Conservation (phyloP, 1,140 invertebrate genomes). For the Drosophila varians region DNA sequence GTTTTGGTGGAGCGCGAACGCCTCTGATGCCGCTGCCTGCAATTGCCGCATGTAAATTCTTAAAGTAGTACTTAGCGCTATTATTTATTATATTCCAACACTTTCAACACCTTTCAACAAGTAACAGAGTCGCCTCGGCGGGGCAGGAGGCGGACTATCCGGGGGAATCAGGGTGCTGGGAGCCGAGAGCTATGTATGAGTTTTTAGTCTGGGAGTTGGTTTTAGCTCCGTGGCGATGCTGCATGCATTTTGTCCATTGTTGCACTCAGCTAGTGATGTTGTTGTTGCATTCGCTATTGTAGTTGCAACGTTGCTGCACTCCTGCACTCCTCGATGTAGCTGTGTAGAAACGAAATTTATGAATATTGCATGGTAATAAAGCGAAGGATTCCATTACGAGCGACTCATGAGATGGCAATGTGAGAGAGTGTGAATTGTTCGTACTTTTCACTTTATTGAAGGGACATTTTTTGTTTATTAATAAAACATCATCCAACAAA, state of each 20-base stretch:
- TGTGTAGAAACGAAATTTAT: constrained; percentile 79
- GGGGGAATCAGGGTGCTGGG: not conserved
- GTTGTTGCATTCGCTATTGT: constrained; percentile 11
- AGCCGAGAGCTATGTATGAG: constrained; percentile 9
- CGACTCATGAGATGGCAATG: constrained; percentile 38
- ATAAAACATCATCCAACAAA: not conserved
- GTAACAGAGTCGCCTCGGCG: constrained; percentile 59
- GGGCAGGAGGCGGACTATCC: not conserved
- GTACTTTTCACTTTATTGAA: constrained; percentile 17
- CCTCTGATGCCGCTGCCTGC: constrained; percentile 51
- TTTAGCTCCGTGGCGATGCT: constrained; percentile 20
- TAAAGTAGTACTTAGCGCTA: constrained; percentile 83
- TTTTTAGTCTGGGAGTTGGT: constrained; percentile 27
- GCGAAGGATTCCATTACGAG: constrained; percentile 77
- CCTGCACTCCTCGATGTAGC: constrained; percentile 58
- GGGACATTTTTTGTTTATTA: not conserved
- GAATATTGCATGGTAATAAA: constrained; percentile 80
- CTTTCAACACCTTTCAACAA: constrained; percentile 83
- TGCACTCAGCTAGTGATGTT: constrained; percentile 36
- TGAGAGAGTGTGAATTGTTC: constrained; percentile 29
- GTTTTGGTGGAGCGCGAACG: constrained; percentile 40
- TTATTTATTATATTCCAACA: constrained; percentile 83
- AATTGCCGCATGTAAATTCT: constrained; percentile 83
- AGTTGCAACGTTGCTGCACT: constrained; percentile 34
- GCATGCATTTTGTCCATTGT: constrained; percentile 64